Base-by-base conservation (phyloP, 2,113 vertebrate species). In the Caracal caracal region DNA sequence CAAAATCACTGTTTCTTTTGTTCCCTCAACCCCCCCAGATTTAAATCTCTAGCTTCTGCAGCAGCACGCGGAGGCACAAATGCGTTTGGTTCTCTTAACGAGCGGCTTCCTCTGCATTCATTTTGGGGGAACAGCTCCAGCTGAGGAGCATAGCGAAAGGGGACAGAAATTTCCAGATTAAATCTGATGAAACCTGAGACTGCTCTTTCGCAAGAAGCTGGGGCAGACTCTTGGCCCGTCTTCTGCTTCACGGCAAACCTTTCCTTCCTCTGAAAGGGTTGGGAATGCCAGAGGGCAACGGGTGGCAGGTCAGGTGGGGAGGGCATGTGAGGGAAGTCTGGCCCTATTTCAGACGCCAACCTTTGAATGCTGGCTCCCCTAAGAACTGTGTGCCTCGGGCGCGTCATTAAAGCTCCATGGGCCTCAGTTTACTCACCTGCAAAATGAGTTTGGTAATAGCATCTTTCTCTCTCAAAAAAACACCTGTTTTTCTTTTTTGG, bases 231-330 rank as follows among this genome's bases (percentile, higher is more conserved):
- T 17, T 6, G 13, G 7, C 33, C 11, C 4, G n/a, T 63, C 8
- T 43, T 10, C 35, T 1, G 0, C 73, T 51, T 37, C 11, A 13
- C 24, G 68, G 30, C 17, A 3, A 51, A 35, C 6, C 43, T 59
- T 5, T 4, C 6, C 30, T 51, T 26, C n/a, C 2, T 6, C 2
- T 4, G 0, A 16, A 26, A 59, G 5, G 43, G 33, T 9, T 20
- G 33, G 8, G 63, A 11, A n/a, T 3, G 0, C 22, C 10, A 0
- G 49, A 10, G 78, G 28, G 65, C 16, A 0, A 11, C 51, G 10
- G 79, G 37, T 11, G 2, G 10, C 1, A 0, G 0, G 20, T 13
- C 20, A 3, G n/a, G 5, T 0, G 15, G 24, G 11, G 56, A 3
- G 11, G 28, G 6, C 35, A 6, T 13, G 3, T 1, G 1, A 30